Conservation (phyloP, 2,888 invertebrate genomes). For the Xestia xanthographa region DNA sequence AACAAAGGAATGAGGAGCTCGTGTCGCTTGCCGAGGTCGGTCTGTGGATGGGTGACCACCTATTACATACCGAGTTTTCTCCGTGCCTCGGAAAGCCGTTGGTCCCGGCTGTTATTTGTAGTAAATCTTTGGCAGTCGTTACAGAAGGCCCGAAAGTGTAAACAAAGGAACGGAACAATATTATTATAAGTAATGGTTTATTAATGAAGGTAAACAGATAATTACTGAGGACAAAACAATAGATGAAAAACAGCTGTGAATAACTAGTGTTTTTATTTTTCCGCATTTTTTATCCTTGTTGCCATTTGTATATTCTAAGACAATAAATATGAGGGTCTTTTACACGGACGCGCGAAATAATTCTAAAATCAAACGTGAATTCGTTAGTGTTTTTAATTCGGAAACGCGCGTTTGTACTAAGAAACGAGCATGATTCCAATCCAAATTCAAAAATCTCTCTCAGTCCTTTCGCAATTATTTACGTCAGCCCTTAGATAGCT, state of each 20-base stretch:
- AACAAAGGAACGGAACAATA: slow-evolving; percentile 21
- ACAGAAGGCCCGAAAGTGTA: background rate
- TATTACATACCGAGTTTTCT: background rate
- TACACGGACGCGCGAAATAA: background rate
- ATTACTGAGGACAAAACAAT: slow-evolving; percentile 7
- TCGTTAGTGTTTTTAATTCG: too few species aligned
- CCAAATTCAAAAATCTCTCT: too few species aligned
- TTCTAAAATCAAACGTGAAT: too few species aligned
- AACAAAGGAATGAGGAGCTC: slow-evolving; percentile 29
- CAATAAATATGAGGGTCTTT: background rate
- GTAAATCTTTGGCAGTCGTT: background rate
- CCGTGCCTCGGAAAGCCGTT: background rate
- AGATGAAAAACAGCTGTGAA: background rate
- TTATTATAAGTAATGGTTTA: background rate
- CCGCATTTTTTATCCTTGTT: background rate
- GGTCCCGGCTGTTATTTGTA: background rate
- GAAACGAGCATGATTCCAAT: too few species aligned
- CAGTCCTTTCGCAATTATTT: background rate
- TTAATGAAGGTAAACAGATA: slow-evolving; percentile 26
- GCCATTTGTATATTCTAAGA: background rate
- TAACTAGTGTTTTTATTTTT: background rate
- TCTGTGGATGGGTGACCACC: background rate
- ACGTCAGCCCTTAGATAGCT: background rate
- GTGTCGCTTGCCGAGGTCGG: background rate
- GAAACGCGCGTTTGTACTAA: background rate